A percentile compares a stretch with the other conserved stretches of the same genome.
phyloP scores from a whole-genome alignment of 2,113 vertebrate species.

The Vimba vimba region DNA sequence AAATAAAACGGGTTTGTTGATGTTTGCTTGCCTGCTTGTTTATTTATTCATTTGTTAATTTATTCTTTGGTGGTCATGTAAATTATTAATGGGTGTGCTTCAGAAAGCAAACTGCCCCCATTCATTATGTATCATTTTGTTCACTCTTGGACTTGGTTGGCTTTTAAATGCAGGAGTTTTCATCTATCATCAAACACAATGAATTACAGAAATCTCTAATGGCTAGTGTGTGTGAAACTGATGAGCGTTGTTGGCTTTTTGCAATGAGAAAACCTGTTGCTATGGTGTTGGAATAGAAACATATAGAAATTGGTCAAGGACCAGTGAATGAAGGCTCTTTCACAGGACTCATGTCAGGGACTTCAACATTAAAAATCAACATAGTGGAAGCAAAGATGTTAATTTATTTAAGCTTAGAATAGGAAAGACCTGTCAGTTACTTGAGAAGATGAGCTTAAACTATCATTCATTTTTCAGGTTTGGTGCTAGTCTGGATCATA shows the following conservation, averaged over 20 bases:
- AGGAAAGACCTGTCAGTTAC: background rate
- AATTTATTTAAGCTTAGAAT: no score
- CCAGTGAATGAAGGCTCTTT: background rate
- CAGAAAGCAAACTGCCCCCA: slow-evolving; percentile 58
- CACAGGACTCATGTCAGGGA: background rate
- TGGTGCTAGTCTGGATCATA: background rate
- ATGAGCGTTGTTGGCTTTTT: slow-evolving; percentile 30
- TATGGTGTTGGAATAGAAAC: slow-evolving; percentile 31
- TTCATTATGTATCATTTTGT: slow-evolving; percentile 59
- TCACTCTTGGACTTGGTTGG: slow-evolving; percentile 55
- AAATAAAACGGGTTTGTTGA: slow-evolving; percentile 71
- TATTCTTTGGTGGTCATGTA: slow-evolving; percentile 78
- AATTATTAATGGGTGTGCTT: slow-evolving; percentile 72
- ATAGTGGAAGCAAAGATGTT: background rate
- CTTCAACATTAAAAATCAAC: background rate
- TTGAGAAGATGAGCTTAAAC: background rate
- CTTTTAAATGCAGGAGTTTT: slow-evolving; percentile 54
- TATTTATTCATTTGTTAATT: slow-evolving; percentile 82
- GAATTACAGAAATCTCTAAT: slow-evolving; percentile 33
- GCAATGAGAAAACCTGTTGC: slow-evolving; percentile 24
- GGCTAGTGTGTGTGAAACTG: slow-evolving; percentile 26
- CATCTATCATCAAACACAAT: slow-evolving; percentile 42
- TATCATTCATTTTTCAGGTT: background rate
- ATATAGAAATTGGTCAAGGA: slow-evolving; percentile 16
- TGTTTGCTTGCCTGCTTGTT: slow-evolving; percentile 82